Evolutionary conservation across 2,888 invertebrate genomes (phyloP), one percentile per base, ranked within the genome.

Genomic region (Cosmopolites sordidus): DNA sequence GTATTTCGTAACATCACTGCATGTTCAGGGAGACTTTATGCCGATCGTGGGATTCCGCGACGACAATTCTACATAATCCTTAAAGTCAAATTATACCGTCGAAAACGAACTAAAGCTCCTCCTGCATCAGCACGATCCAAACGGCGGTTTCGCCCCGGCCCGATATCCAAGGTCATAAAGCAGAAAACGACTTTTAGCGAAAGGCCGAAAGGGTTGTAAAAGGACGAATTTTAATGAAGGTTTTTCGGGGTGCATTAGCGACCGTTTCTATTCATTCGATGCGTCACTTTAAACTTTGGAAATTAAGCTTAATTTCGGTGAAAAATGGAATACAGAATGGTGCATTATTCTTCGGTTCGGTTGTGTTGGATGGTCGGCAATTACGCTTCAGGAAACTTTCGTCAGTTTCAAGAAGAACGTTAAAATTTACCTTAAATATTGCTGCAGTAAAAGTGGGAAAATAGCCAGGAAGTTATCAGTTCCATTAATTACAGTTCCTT

Each of bases 51-150:
- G 40, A 48, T 51, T 55, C 43, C 22, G 22, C 22, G 4, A 8
- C 22, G 22, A 22, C 45, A 46, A 49, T 52, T 44, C 39, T 43
- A 38, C 43, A 51, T 51, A 56, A 51, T 56, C 56, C 51, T 49
- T 27, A 38, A 40, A 44, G 51, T 51, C 43, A 56, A 56, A 51
- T 51, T 51, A 51, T 51, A 56, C 44, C 51, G 51, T 43, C 48
- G 4, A 42, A 56, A 56, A 48, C 37, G 48, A 48, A 48, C 51
- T 41, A 56, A 56, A 51, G 22, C 22, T 22, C 22, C 8, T 22
- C 22, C 22, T 22, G 22, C 55, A 55, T 51, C 66, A 75, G 64
- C 57, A 74, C 74, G 62, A 73, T 71, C 73, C 74, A 73, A 64
- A 74, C 61, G 64, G n/a, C n/a, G 22, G 22, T 8, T 3, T 22